A percentile compares a stretch with the other conserved stretches of the same genome.
Evolutionary conservation across 2,888 invertebrate genomes (phyloP).

Genomic region (Drosophila neonasuta): DNA sequence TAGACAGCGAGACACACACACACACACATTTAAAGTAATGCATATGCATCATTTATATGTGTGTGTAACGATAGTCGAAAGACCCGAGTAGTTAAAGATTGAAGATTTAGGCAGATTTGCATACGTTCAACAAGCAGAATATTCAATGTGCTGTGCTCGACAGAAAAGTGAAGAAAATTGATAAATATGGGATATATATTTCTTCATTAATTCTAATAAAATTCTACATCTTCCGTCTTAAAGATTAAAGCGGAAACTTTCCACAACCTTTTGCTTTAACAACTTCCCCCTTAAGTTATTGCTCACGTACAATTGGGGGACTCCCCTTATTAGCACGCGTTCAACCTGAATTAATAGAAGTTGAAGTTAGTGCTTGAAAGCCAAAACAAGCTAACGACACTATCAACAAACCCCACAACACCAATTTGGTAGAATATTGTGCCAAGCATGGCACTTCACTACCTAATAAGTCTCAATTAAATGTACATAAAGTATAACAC

Average conservation of each 20-base stretch:
- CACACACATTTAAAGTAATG: conserved; percentile 31
- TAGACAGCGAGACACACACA: conserved; percentile 33
- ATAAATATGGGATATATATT: background rate
- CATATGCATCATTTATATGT: conserved; percentile 67
- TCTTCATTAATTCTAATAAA: too few relatives aligned
- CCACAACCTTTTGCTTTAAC: background rate
- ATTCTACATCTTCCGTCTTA: background rate
- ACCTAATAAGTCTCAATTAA: conserved; percentile 75
- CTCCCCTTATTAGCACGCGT: background rate
- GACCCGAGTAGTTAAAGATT: conserved; percentile 38
- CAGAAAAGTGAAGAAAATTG: background rate
- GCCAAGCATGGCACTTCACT: conserved; percentile 46
- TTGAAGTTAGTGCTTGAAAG: conserved; percentile 18
- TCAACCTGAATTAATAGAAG: conserved; percentile 24
- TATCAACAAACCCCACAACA: conserved; percentile 41
- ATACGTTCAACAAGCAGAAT: conserved; percentile 27
- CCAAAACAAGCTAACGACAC: conserved; percentile 34
- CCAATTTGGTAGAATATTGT: conserved; percentile 39
- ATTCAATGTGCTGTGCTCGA: conserved; percentile 11
- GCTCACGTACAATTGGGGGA: too few relatives aligned
- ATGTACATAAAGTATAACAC: conserved; percentile 74
- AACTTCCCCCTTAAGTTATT: background rate
- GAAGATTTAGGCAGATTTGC: conserved; percentile 35
- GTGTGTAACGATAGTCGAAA: conserved; percentile 24
- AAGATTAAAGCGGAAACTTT: background rate